Conservation (phyloP, 2,797 vertebrate species). For the Eulemur coronatus region DNA sequence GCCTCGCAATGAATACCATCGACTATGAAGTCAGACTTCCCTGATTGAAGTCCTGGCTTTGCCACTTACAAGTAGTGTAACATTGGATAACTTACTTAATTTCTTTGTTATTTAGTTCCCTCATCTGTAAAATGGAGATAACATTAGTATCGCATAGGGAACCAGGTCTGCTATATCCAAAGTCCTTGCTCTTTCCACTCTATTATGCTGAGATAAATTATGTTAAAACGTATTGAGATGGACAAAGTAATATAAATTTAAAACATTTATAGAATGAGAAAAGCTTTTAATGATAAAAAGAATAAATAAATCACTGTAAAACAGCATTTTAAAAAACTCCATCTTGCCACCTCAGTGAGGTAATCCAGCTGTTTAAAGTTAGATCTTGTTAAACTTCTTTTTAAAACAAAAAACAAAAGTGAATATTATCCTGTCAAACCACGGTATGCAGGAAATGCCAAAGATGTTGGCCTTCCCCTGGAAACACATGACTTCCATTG, state of each 20-base stretch:
- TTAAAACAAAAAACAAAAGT: slow-evolving; percentile 35
- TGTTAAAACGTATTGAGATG: not conserved
- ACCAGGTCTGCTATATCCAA: not conserved
- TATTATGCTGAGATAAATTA: not conserved
- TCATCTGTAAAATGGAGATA: not conserved
- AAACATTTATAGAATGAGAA: not conserved
- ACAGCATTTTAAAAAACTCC: not conserved
- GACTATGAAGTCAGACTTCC: not conserved
- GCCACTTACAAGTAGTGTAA: not conserved
- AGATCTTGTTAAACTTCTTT: not conserved
- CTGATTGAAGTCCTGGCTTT: not conserved
- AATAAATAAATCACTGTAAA: slow-evolving; percentile 4
- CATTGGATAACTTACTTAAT: not conserved
- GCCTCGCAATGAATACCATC: not conserved
- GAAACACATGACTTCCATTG: slow-evolving; percentile 63
- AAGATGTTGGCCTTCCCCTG: slow-evolving; percentile 57
- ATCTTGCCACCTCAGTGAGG: not conserved
- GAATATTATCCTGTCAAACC: slow-evolving; percentile 40
- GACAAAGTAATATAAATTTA: not conserved
- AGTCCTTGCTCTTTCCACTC: not conserved
- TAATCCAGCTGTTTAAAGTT: slow-evolving; percentile 11
- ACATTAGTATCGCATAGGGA: not conserved
- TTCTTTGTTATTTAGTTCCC: not conserved
- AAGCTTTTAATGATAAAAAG: not conserved
- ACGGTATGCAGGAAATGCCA: slow-evolving; percentile 64